Evolutionary conservation across 2,888 invertebrate genomes (phyloP), one percentile per base, ranked within the genome.

Genomic region (Teinopalpus imperialis): DNA sequence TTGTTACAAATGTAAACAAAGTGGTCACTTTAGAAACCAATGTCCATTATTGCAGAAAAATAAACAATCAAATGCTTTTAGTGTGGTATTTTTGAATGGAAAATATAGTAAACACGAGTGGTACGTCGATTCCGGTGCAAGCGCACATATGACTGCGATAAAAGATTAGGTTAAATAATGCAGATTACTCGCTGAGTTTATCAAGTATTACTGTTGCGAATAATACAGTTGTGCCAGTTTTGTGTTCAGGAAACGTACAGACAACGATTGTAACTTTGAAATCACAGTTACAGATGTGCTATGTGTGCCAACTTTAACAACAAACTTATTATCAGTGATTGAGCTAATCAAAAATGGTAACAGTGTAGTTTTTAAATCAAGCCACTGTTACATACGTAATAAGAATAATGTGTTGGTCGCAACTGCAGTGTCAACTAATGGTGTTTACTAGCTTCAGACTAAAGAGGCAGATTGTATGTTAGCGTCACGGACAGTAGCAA

Each of bases 21-120:
- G 2, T 2, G 48, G 50, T 1, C 45, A 43, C 35, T 43, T 14
- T 26, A 10, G 32, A 32, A 37, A 34, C 16, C 48, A 48, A 23
- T 42, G 42, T 21, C 47, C 47, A 8, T 46, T 39, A 27, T 21
- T 46, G 9, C 29, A 42, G 26, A 41, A 49, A 36, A 24, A 26
- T 31, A 44, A 34, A 16, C 10, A 14, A 24, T 48, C 27, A n/a
- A n/a, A n/a, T n/a, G n/a, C n/a, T n/a, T n/a, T n/a, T n/a, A n/a
- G n/a, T n/a, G n/a, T n/a, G n/a, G n/a, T n/a, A n/a, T 49, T 59
- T 35, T 26, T 59, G 9, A 58, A 48, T 50, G 54, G 44, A 45
- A 26, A 44, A 26, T 44, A 26, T 44, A 49, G 26, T 13, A 49
- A 49, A 41, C 36, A 18, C 7, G 44, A 44, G 18, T 49, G 40